Evolutionary conservation across 92 coral and sea anemone genomes (phyloP).

Genomic region (Epizoanthus rinbou): DNA sequence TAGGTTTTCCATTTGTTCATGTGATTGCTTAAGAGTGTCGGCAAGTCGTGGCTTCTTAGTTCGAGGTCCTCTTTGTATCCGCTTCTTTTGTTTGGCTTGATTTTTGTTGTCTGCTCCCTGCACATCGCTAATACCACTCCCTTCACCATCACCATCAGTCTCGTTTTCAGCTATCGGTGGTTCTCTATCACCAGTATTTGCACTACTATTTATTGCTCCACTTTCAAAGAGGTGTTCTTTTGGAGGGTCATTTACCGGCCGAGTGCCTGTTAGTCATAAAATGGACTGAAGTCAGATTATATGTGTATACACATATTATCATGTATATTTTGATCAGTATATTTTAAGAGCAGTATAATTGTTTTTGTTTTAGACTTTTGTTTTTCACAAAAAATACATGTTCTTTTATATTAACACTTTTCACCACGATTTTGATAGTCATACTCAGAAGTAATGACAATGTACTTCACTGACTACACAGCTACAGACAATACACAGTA

Average conservation of each 20-base stretch:
- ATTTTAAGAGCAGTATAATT: too few relatives aligned
- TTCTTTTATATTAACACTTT: too few relatives aligned
- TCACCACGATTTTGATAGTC: too few relatives aligned
- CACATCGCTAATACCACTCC: background rate
- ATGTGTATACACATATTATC: too few relatives aligned
- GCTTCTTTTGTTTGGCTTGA: conserved; percentile 12
- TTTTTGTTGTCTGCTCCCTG: conserved; percentile 6
- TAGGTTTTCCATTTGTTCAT: conserved; percentile 38
- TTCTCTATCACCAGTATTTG: too few relatives aligned
- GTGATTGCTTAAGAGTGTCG: conserved; percentile 20
- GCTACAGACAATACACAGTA: too few relatives aligned
- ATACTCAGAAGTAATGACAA: too few relatives aligned
- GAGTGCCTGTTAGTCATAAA: conserved; percentile 23
- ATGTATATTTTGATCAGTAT: too few relatives aligned
- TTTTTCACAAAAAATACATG: too few relatives aligned
- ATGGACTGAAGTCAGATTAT: background rate
- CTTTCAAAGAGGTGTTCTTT: conserved; percentile 36
- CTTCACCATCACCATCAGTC: conserved; percentile 19
- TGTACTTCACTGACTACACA: too few relatives aligned
- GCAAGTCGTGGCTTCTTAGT: conserved; percentile 24
- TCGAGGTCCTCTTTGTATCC: conserved; percentile 10
- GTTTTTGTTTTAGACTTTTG: too few relatives aligned
- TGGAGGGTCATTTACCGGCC: conserved; percentile 32
- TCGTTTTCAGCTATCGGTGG: conserved; percentile 6
- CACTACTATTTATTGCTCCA: background rate